Base-by-base conservation (phyloP, 1,140 invertebrate species). In the Nephila pilipes region DNA sequence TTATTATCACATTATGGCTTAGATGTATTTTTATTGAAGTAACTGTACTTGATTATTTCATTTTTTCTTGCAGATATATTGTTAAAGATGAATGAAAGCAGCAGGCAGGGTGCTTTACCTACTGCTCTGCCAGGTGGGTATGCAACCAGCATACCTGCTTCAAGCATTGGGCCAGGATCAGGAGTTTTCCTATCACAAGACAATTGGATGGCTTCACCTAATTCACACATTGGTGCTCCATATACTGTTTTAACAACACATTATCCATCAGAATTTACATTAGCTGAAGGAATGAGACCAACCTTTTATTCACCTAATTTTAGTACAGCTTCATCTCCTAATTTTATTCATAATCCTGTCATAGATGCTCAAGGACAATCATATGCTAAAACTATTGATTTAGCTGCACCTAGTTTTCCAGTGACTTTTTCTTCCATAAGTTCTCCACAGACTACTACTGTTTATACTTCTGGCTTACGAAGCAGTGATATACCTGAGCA, bases 31-130 rank as follows among this genome's bases (percentile, higher is more conserved):
- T 46, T 6, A 6, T 46, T 46, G 46, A 46, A 46, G 46, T 46
- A 46, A 46, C 6, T 10, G 12, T 46, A 46, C 46, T 10, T 46
- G 46, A 46, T 14, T 65, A 65, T 25, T 14, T n/a, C 2, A 65
- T 25, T 55, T 57, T 83, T 12, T n/a, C 55, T 83, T 57, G 20
- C 22, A 83, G 81, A 83, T 83, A 46, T 29, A 4, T 20, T 20
- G 4, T 58, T 63, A 88, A 90, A 60, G 32, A 94, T 94, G 94
- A 93, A 89, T 60, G 94, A 94, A 65, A 94, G 90, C 55, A 81
- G 94, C 32, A 83, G 87, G 87, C 94, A 94, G 58, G 91, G 83
- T 58, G 32, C 92, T 58, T 65, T 90, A 29, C 92, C 92, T 16
- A 54, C 92, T 58, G 92, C 81, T 32, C 60, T 94, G 69, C 94